Evolutionary conservation across 2,888 invertebrate genomes (phyloP).

Genomic region (Ptilodon capucinus): DNA sequence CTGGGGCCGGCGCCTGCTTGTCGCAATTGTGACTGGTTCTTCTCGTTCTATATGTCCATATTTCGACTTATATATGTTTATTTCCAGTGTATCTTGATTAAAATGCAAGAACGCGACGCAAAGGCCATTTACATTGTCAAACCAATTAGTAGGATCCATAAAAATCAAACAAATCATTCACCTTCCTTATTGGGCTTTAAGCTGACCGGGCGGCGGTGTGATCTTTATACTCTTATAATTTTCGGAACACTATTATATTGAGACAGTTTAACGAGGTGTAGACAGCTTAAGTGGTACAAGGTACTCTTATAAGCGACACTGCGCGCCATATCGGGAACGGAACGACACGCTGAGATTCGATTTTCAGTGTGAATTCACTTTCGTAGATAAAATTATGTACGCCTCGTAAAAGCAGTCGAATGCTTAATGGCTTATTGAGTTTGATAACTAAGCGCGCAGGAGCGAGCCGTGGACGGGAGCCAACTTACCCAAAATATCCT

Average conservation of each 20-base stretch:
- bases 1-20: conserved; percentile 71
- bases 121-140: conserved; percentile 73
- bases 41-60: conserved; percentile 74
- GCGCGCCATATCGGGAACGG: conserved; percentile 48
- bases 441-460: conserved; percentile 59
- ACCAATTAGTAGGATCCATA: conserved; percentile 74
- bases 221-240: conserved; percentile 60
- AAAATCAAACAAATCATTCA: conserved; percentile 71
- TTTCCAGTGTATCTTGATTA: conserved; percentile 71
- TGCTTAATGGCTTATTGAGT: conserved; percentile 51
- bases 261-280: conserved; percentile 71
- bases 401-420: conserved; percentile 34
- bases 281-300: conserved; percentile 62
- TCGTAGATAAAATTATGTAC: conserved; percentile 27
- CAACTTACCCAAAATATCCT: conserved; percentile 75
- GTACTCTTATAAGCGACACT: conserved; percentile 40
- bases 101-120: conserved; percentile 68
- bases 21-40: conserved; percentile 79
- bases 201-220: conserved; percentile 45
- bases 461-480: conserved; percentile 69
- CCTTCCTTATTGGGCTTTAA: conserved; percentile 65
- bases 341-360: conserved; percentile 18
- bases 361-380: conserved; percentile 25
- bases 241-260: conserved; percentile 56
- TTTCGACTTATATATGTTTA: conserved; percentile 67